These are phyloP conservation scores for Amphiduros pacificus DNA, from an alignment of 2,888 invertebrate genomes.

Conservation along the genomic window DNA sequence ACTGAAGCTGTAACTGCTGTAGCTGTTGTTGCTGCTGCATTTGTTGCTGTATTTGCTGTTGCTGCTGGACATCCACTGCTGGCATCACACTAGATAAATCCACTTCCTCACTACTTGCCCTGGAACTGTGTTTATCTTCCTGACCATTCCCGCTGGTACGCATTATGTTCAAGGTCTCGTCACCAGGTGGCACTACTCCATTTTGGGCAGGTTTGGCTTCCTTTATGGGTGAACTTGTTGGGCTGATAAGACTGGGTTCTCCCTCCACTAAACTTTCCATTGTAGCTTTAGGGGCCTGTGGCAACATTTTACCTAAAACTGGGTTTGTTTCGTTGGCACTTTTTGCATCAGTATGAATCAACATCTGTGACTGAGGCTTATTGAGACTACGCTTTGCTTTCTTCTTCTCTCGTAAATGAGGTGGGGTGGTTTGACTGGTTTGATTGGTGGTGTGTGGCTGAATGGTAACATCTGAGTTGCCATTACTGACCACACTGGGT, in stretches of 20 bases:
- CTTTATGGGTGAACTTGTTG: too few species aligned
- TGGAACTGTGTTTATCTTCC: constrained; percentile 10
- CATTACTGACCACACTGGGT: background rate
- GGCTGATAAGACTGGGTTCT: too few species aligned
- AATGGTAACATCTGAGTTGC: background rate
- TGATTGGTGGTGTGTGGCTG: background rate
- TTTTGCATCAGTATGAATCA: too few species aligned
- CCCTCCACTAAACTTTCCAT: too few species aligned
- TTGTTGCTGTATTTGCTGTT: constrained; percentile 8
- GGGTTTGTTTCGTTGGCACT: too few species aligned
- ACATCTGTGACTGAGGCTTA: too few species aligned
- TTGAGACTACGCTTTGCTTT: background rate
- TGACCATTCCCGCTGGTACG: background rate
- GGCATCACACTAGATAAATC: constrained; percentile 27
- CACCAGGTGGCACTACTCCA: too few species aligned
- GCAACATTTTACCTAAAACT: too few species aligned
- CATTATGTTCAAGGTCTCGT: too few species aligned
- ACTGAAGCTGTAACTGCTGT: too few species aligned
- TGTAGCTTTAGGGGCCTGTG: too few species aligned
- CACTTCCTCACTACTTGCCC: constrained; percentile 29
- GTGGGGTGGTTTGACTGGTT: background rate
- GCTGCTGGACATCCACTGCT: background rate
- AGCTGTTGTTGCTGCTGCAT: constrained; percentile 5
- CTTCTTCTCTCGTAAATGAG: background rate
- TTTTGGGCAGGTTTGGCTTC: too few species aligned